phyloP scores from a whole-genome alignment of 2,888 invertebrate genomes.

The Agriopis leucophaearia region DNA sequence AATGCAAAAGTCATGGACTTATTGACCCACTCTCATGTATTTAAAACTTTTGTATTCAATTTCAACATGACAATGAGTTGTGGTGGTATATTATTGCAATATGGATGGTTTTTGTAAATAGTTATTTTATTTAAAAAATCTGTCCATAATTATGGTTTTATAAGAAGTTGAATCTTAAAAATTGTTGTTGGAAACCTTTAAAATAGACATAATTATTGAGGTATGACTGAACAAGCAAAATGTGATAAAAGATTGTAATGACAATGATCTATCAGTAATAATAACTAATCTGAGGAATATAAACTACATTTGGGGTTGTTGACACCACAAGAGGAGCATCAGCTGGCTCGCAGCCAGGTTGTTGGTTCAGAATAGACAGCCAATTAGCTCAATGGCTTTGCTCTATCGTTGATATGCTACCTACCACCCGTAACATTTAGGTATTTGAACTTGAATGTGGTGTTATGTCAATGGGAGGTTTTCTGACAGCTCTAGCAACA shows the following conservation, averaged over 20 bases:
- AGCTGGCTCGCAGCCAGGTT: slow-evolving; percentile 33
- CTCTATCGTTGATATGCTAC: slow-evolving; percentile 16
- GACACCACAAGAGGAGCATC: slow-evolving; percentile 20
- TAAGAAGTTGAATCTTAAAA: too few relatives aligned
- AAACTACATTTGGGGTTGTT: slow-evolving; percentile 26
- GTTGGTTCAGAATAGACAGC: slow-evolving; percentile 28
- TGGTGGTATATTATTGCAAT: too few relatives aligned
- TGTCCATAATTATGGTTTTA: too few relatives aligned
- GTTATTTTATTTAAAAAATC: too few relatives aligned
- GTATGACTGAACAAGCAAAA: background rate
- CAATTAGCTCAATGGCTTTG: slow-evolving; percentile 40
- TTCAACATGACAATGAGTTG: too few relatives aligned
- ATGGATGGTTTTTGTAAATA: too few relatives aligned
- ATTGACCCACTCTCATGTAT: too few relatives aligned
- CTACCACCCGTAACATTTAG: background rate
- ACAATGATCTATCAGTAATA: background rate
- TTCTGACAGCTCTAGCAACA: too few relatives aligned
- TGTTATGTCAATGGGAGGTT: too few relatives aligned
- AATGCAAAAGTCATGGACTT: too few relatives aligned
- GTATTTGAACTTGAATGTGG: background rate
- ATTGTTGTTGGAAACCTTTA: too few relatives aligned
- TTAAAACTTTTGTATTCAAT: too few relatives aligned
- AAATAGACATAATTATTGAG: background rate
- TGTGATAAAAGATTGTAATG: background rate
- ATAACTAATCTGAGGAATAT: slow-evolving; percentile 4